Base-by-base conservation (phyloP, 2,113 vertebrate species). In the Thalassoma bifasciatum region DNA sequence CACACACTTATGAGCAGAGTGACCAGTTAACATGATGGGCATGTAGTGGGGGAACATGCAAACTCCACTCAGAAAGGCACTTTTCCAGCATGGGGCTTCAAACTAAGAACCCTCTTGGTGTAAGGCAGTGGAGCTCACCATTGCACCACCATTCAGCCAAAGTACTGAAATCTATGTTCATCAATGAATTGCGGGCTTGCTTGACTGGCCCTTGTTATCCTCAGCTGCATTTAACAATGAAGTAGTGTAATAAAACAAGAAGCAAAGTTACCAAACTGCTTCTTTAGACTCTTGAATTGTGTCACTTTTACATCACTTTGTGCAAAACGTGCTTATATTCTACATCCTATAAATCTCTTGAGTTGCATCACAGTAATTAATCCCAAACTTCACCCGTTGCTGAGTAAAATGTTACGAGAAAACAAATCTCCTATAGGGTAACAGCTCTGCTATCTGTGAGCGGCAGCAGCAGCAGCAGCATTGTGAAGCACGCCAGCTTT, bases 401-500 rank as follows among this genome's bases (percentile, higher is more conserved):
- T n/a, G 36, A 64, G 42, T 57, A 30, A 63, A 64, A 70, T 60
- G 66, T 62, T 38, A 49, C 66, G 22, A 23, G 63, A 36, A 64
- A 53, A 63, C 44, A 17, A 47, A 63, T 24, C 3, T 0, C 58
- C 24, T 16, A 19, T 7, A 59, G 8, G 49, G 52, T n/a, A 21
- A 57, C 66, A 17, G 68, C 0, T 1, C 36, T 52, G 47, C 60
- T 80, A 54, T 85, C 72, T 65, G 30, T 38, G 34, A 58, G 56
- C 67, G 74, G 47, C 78, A 79, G 61, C 58, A 70, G 37, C 2
- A 53, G 46, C 59, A 51, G 74, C 53, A 73, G 34, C 54, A 26
- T 69, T 67, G 64, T 77, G 58, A 22, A 22, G 17, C 34, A 62
- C 17, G 65, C 71, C 66, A 54, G 58, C 54, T 51, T 67, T 34